Base-by-base conservation (phyloP, 2,797 vertebrate species). In the Botia kubotai region DNA sequence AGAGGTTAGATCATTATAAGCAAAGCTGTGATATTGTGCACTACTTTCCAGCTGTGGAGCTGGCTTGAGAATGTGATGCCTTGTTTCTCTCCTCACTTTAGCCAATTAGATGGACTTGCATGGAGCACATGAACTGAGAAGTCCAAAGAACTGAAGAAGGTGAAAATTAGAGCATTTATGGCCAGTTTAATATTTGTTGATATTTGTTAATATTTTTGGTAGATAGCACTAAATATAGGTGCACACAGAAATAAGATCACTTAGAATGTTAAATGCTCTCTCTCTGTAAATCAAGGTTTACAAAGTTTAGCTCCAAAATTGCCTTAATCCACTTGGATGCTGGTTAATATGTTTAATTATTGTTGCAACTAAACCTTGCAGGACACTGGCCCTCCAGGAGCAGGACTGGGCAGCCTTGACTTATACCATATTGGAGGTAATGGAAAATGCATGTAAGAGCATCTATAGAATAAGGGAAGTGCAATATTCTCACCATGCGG, bases 401-500 rank as follows among this genome's bases (percentile, higher is more conserved):
- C 39, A 43, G 43, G 10, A 46, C 11, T 46, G 8, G 10, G 10
- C 10, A 46, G 10, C 43, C 43, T 1, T 46, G 43, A 46, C 8
- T 43, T 46, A 43, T 8, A 8, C 6, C 53, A 19, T 8, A 57
- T 21, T 57, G 2, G n/a, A 19, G 19, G 8, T 57, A 8, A 57
- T 57, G 19, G 8, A 57, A 57, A 57, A 57, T 3, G 19, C 19
- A 57, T 57, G 19, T 46, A 2, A 46, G 10, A 46, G 43, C 43
- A 46, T 3, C 33, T 46, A 10, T 46, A 46, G 43, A 46, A 46
- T 11, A 1, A 11, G 10, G 39, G 7, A 43, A 53, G 13, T 55
- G 5, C 58, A 43, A 43, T 6, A 43, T 79, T 79, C 84, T 89
- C 94, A 99, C 98, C 97, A 99, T 86, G 94, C 95, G 0, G 97